These are phyloP conservation scores for Molorchus minor DNA, from an alignment of 2,888 invertebrate genomes.

Conservation along the genomic window DNA sequence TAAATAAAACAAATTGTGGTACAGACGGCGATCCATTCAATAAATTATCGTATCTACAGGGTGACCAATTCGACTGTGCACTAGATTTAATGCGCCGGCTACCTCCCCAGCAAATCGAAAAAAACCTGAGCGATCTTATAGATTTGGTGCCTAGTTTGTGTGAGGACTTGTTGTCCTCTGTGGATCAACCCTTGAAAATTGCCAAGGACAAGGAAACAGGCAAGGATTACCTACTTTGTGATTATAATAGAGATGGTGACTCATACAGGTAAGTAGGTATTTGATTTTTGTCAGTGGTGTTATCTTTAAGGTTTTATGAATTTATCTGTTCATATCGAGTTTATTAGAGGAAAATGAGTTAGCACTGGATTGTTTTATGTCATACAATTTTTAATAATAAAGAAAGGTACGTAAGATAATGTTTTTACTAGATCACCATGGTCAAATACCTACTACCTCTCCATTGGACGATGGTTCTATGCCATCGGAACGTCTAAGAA, in stretches of 20 bases:
- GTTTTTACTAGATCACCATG: constrained; percentile 87
- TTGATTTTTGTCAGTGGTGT: no score
- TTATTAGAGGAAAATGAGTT: no score
- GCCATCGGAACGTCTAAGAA: constrained; percentile 95
- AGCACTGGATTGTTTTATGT: no score
- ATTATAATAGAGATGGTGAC: constrained; percentile 99
- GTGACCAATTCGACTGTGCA: constrained; percentile 98
- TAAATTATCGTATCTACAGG: constrained; percentile 65
- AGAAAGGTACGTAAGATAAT: no score
- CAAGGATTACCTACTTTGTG: constrained; percentile 97
- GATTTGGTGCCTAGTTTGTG: constrained; percentile 95
- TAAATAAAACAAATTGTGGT: constrained; percentile 7
- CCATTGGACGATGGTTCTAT: constrained; percentile 97
- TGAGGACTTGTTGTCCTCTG: constrained; percentile 90
- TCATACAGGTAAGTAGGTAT: constrained; percentile 50
- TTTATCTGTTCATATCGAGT: no score
- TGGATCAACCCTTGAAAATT: constrained; percentile 80
- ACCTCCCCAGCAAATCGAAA: constrained; percentile 99
- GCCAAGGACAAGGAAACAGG: constrained; percentile 94
- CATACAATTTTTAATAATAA: no score
- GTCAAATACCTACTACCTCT: constrained; percentile 98
- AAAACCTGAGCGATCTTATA: constrained; percentile 96
- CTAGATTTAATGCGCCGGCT: constrained; percentile 98
- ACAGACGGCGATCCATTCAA: not conserved
- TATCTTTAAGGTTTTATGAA: no score